Percentiles rank a stretch among this genome's conserved stretches.
Conservation (phyloP, 2,888 invertebrate genomes). For the Penaeus monodon region DNA sequence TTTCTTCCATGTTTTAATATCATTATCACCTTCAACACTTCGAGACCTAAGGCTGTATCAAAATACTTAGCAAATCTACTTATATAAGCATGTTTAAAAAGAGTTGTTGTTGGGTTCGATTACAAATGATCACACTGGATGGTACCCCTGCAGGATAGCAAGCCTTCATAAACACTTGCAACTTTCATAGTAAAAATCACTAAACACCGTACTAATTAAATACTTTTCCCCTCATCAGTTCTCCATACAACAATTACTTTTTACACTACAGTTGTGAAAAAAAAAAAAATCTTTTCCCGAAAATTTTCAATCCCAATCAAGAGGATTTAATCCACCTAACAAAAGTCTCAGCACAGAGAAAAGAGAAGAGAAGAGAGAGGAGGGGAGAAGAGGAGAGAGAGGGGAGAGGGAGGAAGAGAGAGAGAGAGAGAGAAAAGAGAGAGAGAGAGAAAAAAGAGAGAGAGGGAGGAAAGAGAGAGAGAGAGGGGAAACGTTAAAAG, state of each 20-base stretch:
- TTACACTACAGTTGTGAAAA: too few species aligned
- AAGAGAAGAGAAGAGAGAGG: too few species aligned
- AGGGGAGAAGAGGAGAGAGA: too few species aligned
- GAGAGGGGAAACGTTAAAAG: background rate
- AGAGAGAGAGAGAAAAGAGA: too few species aligned
- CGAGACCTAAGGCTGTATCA: slow-evolving; percentile 42
- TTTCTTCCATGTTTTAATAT: slow-evolving; percentile 13
- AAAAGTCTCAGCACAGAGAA: background rate
- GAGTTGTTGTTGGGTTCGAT: slow-evolving; percentile 32
- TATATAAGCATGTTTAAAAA: slow-evolving; percentile 6
- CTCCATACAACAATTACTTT: too few species aligned
- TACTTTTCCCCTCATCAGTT: background rate
- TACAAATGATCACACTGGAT: background rate
- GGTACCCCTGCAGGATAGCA: slow-evolving; percentile 6
- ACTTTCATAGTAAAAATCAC: slow-evolving; percentile 15
- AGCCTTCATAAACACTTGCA: slow-evolving; percentile 33
- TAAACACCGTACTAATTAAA: slow-evolving; percentile 10
- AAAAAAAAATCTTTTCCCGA: too few species aligned
- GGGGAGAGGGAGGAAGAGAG: too few species aligned
- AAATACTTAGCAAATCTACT: slow-evolving; percentile 35
- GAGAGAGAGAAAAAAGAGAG: too few species aligned
- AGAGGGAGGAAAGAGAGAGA: too few species aligned
- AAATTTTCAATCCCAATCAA: background rate
- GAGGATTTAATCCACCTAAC: background rate
- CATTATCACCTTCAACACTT: slow-evolving; percentile 4